Evolutionary conservation across 30 jellyfish, hydroid and myxozoan genomes (phyloP).

Genomic region (Aurelia coerulea): DNA sequence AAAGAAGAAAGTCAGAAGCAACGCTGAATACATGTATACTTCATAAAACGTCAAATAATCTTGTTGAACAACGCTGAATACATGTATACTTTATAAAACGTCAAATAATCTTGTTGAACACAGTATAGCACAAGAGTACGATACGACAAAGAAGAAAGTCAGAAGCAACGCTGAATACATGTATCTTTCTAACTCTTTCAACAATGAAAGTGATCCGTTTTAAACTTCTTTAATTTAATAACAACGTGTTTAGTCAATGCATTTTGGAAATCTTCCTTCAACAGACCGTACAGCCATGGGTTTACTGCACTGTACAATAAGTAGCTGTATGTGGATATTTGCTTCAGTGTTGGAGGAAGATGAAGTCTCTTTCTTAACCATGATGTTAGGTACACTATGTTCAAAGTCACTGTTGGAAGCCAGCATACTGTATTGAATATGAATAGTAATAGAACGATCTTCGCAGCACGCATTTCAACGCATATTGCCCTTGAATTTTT

Average conservation of each 20-base stretch:
- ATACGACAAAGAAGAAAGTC: too few species aligned
- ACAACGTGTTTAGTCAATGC: slow-evolving; percentile 30
- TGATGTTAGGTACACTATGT: slow-evolving; percentile 42
- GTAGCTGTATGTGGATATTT: slow-evolving; percentile 40
- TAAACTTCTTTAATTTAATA: not conserved
- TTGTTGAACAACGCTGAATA: too few species aligned
- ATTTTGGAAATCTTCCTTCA: slow-evolving; percentile 50
- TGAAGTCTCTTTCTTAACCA: slow-evolving; percentile 36
- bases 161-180: too few species aligned
- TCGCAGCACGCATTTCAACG: slow-evolving; percentile 67
- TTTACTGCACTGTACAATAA: slow-evolving; percentile 40
- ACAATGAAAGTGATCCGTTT: not conserved
- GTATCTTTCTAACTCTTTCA: not conserved
- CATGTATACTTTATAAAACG: too few species aligned
- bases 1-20: too few species aligned
- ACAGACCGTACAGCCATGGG: slow-evolving; percentile 61
- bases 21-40: too few species aligned
- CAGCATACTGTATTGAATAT: slow-evolving; percentile 51
- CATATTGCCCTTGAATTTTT: slow-evolving; percentile 57
- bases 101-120: too few species aligned
- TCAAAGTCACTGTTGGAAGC: slow-evolving; percentile 62
- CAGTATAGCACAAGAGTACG: too few species aligned
- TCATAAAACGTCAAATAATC: too few species aligned
- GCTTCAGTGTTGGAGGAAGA: slow-evolving; percentile 4
- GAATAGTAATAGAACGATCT: slow-evolving; percentile 31